phyloP scores from a whole-genome alignment of 1,140 invertebrate genomes.

The Ceratina australensis region DNA sequence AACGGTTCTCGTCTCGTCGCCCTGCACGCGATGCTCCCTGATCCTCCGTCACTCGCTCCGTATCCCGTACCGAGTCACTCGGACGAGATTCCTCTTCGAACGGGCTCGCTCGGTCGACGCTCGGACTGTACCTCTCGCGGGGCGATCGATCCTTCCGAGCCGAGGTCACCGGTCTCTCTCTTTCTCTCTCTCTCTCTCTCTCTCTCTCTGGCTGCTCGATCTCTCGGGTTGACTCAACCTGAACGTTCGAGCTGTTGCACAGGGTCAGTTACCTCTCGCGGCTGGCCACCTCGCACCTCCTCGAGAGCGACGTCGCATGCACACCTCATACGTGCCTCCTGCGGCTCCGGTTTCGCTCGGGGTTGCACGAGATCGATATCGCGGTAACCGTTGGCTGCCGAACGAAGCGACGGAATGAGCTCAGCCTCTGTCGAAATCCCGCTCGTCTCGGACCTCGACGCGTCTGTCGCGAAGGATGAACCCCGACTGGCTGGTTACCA shows the following conservation, averaged over 20 bases:
- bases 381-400: background rate
- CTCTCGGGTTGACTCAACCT: conserved; percentile 6
- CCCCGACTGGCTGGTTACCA: conserved; percentile 72
- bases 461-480: conserved; percentile 67
- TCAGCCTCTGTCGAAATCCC: background rate
- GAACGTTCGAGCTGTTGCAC: conserved; percentile 69
- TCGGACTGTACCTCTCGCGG: background rate
- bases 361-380: background rate
- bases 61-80: background rate
- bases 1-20: conserved; percentile 53
- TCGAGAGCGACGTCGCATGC: background rate
- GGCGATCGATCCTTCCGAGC: background rate
- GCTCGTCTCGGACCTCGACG: conserved; percentile 22
- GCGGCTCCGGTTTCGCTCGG: background rate
- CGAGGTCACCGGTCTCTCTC: conserved; percentile 32
- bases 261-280: conserved; percentile 74
- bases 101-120: background rate
- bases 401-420: background rate
- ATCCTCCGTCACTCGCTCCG: background rate
- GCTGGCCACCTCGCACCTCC: conserved; percentile 26
- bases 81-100: background rate
- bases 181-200: background rate
- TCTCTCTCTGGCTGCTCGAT: too few relatives aligned
- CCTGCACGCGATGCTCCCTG: background rate
- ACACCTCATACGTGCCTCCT: background rate